phyloP scores from a whole-genome alignment of 2,113 vertebrate genomes.

The Pristiophorus japonicus region DNA sequence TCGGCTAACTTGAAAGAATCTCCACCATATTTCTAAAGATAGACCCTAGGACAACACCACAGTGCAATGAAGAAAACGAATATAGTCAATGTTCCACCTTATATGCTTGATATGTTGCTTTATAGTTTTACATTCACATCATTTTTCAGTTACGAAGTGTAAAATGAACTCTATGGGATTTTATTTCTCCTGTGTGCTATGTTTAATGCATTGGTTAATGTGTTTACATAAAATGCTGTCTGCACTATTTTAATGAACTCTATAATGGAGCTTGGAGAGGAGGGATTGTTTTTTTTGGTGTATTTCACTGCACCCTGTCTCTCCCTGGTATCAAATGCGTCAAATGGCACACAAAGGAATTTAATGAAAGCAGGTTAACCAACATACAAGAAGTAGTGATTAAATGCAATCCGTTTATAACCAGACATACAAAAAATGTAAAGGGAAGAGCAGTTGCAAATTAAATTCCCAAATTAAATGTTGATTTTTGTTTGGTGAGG shows the following conservation, averaged over 20 bases:
- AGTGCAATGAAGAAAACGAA: neutral
- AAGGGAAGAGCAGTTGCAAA: neutral
- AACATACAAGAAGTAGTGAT: neutral
- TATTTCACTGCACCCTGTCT: neutral
- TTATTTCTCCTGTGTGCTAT: neutral
- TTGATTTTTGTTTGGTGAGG: neutral
- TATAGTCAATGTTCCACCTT: neutral
- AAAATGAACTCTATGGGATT: slow-evolving; percentile 7
- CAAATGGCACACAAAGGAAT: neutral
- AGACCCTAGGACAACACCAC: neutral
- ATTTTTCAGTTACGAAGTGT: neutral
- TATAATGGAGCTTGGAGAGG: neutral
- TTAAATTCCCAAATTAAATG: neutral
- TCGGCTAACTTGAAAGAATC: neutral
- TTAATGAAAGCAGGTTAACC: neutral
- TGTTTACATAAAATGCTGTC: neutral
- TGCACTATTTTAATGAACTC: neutral
- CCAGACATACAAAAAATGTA: neutral
- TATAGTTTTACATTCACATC: neutral
- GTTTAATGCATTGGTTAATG: neutral
- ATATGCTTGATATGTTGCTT: neutral
- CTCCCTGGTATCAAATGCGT: neutral
- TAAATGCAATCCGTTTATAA: neutral
- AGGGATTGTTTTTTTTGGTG: neutral
- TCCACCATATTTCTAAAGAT: neutral